phyloP scores from a whole-genome alignment of 2,113 vertebrate genomes.

The Myodes glareolus region DNA sequence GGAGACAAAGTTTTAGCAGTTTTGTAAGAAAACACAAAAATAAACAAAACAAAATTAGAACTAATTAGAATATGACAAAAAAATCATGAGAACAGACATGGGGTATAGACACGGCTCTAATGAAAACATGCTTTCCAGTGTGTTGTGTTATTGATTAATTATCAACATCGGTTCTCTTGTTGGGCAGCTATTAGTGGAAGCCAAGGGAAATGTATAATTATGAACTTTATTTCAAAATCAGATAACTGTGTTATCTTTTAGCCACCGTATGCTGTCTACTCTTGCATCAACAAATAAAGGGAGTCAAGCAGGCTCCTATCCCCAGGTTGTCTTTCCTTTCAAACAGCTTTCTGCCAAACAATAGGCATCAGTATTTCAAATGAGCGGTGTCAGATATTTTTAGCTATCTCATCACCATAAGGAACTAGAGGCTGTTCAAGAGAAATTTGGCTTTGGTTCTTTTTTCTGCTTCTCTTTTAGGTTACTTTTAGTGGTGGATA shows the following conservation, averaged over 20 bases:
- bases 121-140: constrained; percentile 76
- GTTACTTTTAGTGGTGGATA: background rate
- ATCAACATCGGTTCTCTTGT: constrained; percentile 72
- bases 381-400: background rate
- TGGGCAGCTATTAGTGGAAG: constrained; percentile 76
- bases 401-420: background rate
- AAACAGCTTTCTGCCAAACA: background rate
- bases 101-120: constrained; percentile 70
- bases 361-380: background rate
- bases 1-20: constrained; percentile 39
- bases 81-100: constrained; percentile 55
- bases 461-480: background rate
- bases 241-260: constrained; percentile 54
- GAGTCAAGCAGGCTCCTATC: background rate
- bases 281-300: background rate
- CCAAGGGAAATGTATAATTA: constrained; percentile 82
- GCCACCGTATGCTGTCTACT: constrained; percentile 35
- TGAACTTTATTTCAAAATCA: constrained; percentile 72
- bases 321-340: background rate
- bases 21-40: background rate
- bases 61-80: constrained; percentile 77
- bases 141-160: constrained; percentile 82
- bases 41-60: constrained; percentile 38
- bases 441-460: background rate
- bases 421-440: background rate